Evolutionary conservation across 2,113 vertebrate genomes (phyloP), one percentile per base, ranked within the genome.

Genomic region (Thymallus thymallus): DNA sequence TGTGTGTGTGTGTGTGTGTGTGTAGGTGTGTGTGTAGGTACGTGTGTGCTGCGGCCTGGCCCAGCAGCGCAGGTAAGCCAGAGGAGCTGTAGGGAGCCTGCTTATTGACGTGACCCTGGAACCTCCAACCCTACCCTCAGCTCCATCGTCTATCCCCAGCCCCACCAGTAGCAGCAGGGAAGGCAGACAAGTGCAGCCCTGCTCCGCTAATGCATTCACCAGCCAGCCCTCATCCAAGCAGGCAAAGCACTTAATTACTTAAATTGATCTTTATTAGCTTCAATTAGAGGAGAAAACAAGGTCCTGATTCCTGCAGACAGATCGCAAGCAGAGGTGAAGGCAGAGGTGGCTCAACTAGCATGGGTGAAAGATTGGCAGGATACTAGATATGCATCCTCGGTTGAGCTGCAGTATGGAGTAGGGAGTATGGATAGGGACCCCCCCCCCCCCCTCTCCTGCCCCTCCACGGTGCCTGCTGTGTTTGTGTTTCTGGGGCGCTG

Each of bases 261-360:
- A 80, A 89, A 90, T 86, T 87, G 87, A 89, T 90, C 84, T 90
- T 83, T 91, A 89, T 88, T 89, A 87, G 87, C 83, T 88, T 79
- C 82, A 88, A 86, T 89, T 88, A 90, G 74, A 78, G 74, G 82
- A 82, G 7, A 61, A 70, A 87, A 86, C 81, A 81, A 83, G 84
- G 77, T 73, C 75, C 78, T 83, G 81, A 84, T 82, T 88, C 78
- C 71, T 84, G 80, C 66, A 84, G 84, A 85, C 58, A 73, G 79
- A 80, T 73, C 81, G 30, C 58, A 85, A 69, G 71, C 23, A 22
- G 56, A 80, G 76, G 76, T 81, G 70, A 82, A 69, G 32, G 9
- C 35, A 64, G 66, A 46, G 23, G 62, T 29, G 22, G 62, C 12
- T n/a, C 24, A 30, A 16, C 35, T 10, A 29, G 46, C 16, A 23